Percentiles rank a stretch among this genome's conserved stretches.
phyloP scores from a whole-genome alignment of 2,888 invertebrate genomes.

The Autographa gamma region DNA sequence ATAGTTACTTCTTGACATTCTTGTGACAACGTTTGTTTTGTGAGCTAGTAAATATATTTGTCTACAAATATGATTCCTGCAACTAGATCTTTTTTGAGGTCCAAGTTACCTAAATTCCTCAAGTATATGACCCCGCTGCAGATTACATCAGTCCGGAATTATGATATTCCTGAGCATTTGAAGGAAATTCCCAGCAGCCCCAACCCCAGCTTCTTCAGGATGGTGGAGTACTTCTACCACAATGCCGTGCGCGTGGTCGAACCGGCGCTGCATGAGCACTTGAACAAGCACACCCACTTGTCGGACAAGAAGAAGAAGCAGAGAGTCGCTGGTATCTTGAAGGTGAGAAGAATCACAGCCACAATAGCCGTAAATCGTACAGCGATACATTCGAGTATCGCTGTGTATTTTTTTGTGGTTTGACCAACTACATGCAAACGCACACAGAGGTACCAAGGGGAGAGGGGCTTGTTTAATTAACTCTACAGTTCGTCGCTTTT shows the following conservation, averaged over 20 bases:
- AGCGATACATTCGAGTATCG: too few relatives aligned
- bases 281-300: conserved; percentile 81
- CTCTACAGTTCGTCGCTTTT: too few relatives aligned
- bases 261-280: conserved; percentile 86
- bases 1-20: not conserved
- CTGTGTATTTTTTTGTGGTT: too few relatives aligned
- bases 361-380: not conserved
- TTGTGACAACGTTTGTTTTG: conserved; percentile 6
- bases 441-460: too few relatives aligned
- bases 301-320: conserved; percentile 89
- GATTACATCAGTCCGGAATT: conserved; percentile 62
- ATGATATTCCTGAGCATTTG: conserved; percentile 81
- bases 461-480: too few relatives aligned
- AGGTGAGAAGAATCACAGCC: conserved; percentile 53
- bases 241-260: conserved; percentile 88
- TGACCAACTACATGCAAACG: too few relatives aligned
- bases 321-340: conserved; percentile 91
- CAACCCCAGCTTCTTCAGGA: conserved; percentile 89
- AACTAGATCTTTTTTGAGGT: conserved; percentile 23
- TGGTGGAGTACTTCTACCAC: conserved; percentile 92
- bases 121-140: conserved; percentile 38
- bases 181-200: conserved; percentile 68
- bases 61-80: conserved; percentile 39
- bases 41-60: not conserved
- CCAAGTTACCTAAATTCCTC: conserved; percentile 1